These are phyloP conservation scores for Caenorhabditis sp. DNA, from an alignment of 2,888 invertebrate species.

Conservation along the genomic window DNA sequence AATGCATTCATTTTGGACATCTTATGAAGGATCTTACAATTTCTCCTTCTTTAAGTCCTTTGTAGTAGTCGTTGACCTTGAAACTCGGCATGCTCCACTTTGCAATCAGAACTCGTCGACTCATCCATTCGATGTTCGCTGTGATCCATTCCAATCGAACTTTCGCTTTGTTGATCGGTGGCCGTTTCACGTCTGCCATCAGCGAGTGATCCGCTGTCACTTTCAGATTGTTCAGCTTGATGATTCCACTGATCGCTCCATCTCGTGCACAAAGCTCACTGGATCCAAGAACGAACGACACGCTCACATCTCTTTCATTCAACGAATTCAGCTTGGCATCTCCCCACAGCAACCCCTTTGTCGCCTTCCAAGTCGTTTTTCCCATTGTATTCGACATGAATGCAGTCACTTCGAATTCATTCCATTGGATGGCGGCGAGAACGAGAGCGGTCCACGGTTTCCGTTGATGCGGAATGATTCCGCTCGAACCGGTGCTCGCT, in stretches of 20 bases:
- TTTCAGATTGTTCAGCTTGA: slow-evolving; percentile 85
- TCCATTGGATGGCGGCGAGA: slow-evolving; percentile 95
- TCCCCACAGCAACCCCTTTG: slow-evolving; percentile 73
- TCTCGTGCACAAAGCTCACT: slow-evolving; percentile 96
- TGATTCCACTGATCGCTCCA: slow-evolving; percentile 97
- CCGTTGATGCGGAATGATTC: slow-evolving; percentile 31
- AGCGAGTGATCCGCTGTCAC: slow-evolving; percentile 53
- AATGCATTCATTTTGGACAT: slow-evolving; percentile 6
- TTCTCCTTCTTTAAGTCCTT: slow-evolving; percentile 36
- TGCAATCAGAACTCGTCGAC: slow-evolving; percentile 94
- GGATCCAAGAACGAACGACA: slow-evolving; percentile 83
- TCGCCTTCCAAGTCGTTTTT: slow-evolving; percentile 89
- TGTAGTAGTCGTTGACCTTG: slow-evolving; percentile 41
- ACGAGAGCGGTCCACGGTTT: slow-evolving; percentile 85
- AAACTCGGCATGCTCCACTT: slow-evolving; percentile 56
- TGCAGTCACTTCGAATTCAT: slow-evolving; percentile 96
- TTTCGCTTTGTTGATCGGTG: slow-evolving; percentile 73
- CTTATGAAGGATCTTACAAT: too few species aligned
- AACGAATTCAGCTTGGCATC: slow-evolving; percentile 73
- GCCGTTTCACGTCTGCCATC: slow-evolving; percentile 60
- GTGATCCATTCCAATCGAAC: slow-evolving; percentile 72
- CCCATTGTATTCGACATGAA: slow-evolving; percentile 99
- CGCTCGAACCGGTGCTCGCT: slow-evolving; percentile 40
- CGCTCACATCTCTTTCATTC: slow-evolving; percentile 71
- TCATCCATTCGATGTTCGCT: slow-evolving; percentile 97